A percentile compares a stretch with the other conserved stretches of the same genome.
Conservation (phyloP, 2,888 invertebrate genomes). For the Tetropium fuscum region DNA sequence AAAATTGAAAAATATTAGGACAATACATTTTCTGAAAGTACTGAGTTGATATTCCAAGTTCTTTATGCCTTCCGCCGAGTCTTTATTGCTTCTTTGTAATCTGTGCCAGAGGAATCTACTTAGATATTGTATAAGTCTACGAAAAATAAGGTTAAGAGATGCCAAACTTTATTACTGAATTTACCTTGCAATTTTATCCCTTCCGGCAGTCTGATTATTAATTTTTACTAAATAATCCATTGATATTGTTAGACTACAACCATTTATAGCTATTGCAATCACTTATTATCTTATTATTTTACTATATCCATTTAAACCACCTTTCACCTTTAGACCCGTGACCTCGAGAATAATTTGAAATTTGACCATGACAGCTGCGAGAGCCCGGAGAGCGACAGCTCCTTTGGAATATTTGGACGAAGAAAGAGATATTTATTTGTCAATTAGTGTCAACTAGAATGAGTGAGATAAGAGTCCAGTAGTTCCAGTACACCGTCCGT, state of each 20-base stretch:
- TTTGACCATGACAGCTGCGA: too few relatives aligned
- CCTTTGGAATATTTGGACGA: too few relatives aligned
- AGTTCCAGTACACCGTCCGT: too few relatives aligned
- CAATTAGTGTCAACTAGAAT: too few relatives aligned
- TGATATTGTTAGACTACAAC: too few relatives aligned
- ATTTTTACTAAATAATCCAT: slow-evolving; percentile 67
- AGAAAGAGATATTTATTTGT: too few relatives aligned
- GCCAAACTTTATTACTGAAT: slow-evolving; percentile 6
- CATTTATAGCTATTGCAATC: not conserved
- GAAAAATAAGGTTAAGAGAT: slow-evolving; percentile 49
- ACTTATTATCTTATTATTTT: not conserved
- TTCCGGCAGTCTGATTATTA: slow-evolving; percentile 67
- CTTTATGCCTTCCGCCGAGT: slow-evolving; percentile 81
- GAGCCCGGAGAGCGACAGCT: too few relatives aligned
- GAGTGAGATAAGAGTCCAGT: too few relatives aligned
- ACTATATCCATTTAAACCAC: not conserved
- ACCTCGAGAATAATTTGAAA: too few relatives aligned
- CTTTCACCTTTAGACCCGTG: too few relatives aligned
- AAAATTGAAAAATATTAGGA: too few relatives aligned
- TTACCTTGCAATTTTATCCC: slow-evolving; percentile 68
- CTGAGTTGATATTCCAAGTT: slow-evolving; percentile 85
- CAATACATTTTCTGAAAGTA: slow-evolving; percentile 89
- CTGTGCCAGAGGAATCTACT: slow-evolving; percentile 86
- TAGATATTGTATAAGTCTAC: slow-evolving; percentile 86
- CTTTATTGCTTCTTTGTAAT: slow-evolving; percentile 73